Evolutionary conservation across 2,797 vertebrate genomes (phyloP), one percentile per base, ranked within the genome.

Genomic region (Xyrichtys novacula): DNA sequence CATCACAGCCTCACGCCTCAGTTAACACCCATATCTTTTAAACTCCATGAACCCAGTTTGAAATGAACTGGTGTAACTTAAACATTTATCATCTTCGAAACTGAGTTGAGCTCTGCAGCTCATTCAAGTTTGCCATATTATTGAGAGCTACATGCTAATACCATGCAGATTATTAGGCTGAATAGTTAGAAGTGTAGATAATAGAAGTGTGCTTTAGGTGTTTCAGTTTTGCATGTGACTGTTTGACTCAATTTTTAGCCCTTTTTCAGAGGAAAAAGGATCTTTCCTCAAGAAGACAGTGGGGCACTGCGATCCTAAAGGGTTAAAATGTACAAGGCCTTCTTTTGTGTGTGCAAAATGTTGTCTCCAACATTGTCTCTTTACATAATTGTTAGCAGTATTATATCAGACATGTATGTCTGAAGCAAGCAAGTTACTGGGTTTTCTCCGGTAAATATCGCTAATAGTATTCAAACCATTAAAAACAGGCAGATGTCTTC

Each of bases 291-390:
- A n/a, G 28, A 6, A 5, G 25, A 4, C 10, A 19, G n/a, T 0
- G 0, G 12, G 17, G 3, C 16, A 36, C 22, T 43, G 26, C 2
- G 6, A 14, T 39, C 23, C 7, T 34, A 17, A 52, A 38, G 11
- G 40, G 34, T 38, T 2, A 12, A 20, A 16, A 67, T 48, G 48
- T 25, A 29, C 10, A 14, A 42, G 11, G 19, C 19, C 32, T 25
- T 60, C 2, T 40, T 43, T 43, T 74, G 64, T 3, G 44, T 15
- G 3, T 46, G 10, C 7, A 43, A 38, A 53, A 58, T 10, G 8
- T 2, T 6, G 25, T 38, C 31, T n/a, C 15, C 36, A 54, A 31
- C 46, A 34, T 15, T 53, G 36, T 42, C 29, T 28, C 17, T 47
- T n/a, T 25, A 12, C 25, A 44, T 23, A 54, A 43, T 23, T 23